A percentile compares a stretch with the other conserved stretches of the same genome.
phyloP scores from a whole-genome alignment of 2,888 invertebrate genomes.

The Acleris emargana region DNA sequence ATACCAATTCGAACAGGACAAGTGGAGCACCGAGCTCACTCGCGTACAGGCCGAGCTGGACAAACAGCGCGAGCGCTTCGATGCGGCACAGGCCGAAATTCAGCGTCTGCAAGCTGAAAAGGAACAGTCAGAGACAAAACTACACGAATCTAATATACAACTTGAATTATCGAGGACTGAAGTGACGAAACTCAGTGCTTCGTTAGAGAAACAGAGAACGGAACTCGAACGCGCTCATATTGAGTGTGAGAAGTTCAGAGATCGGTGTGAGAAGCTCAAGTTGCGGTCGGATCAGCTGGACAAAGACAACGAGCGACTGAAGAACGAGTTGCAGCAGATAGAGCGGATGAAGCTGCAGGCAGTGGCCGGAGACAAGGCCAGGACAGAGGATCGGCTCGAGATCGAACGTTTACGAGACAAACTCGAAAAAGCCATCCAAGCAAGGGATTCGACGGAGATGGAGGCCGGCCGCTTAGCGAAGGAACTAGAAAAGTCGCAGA shows the following conservation, averaged over 20 bases:
- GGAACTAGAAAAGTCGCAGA: slow-evolving; percentile 93
- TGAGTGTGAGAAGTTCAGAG: slow-evolving; percentile 94
- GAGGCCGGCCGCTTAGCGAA: slow-evolving; percentile 93
- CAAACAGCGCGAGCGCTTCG: slow-evolving; percentile 90
- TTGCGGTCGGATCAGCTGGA: slow-evolving; percentile 87
- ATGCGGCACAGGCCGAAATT: slow-evolving; percentile 88
- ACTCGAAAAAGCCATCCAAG: slow-evolving; percentile 92
- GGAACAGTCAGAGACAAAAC: slow-evolving; percentile 87
- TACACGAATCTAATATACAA: slow-evolving; percentile 92
- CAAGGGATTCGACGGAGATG: slow-evolving; percentile 92
- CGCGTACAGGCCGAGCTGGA: slow-evolving; percentile 90
- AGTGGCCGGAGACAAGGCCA: slow-evolving; percentile 85
- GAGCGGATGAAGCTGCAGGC: slow-evolving; percentile 89
- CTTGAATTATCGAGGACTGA: slow-evolving; percentile 91
- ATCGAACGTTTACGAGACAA: slow-evolving; percentile 93
- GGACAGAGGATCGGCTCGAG: slow-evolving; percentile 89
- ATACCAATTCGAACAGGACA: slow-evolving; percentile 84
- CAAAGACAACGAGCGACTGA: slow-evolving; percentile 81
- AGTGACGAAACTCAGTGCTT: slow-evolving; percentile 88
- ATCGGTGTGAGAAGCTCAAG: slow-evolving; percentile 93
- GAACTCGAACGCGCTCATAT: slow-evolving; percentile 93
- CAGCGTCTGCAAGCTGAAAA: slow-evolving; percentile 86
- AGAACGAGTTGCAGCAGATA: slow-evolving; percentile 85
- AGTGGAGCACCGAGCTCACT: slow-evolving; percentile 85
- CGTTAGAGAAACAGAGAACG: slow-evolving; percentile 91